Conservation (phyloP, 2,797 vertebrate genomes). For the Eidolon dupreanum region DNA sequence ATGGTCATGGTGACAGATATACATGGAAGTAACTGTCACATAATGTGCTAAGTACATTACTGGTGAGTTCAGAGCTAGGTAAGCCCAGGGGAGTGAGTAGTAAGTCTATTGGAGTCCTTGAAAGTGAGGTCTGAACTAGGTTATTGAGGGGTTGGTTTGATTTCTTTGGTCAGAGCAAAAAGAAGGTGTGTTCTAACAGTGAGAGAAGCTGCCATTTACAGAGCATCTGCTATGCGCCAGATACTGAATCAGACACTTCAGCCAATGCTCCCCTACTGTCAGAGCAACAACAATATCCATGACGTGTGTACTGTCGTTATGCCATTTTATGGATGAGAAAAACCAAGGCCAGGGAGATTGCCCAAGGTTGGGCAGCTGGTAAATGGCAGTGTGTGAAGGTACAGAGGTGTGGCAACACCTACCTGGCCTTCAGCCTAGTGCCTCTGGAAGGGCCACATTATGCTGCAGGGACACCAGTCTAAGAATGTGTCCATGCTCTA, state of each 20-base stretch:
- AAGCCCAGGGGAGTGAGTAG: not conserved
- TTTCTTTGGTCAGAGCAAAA: not conserved
- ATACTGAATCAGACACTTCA: fast-evolving
- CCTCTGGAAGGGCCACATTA: not conserved
- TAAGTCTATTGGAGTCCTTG: not conserved
- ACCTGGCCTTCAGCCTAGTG: not conserved
- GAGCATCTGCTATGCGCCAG: not conserved
- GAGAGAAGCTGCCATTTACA: not conserved
- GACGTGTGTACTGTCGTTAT: not conserved
- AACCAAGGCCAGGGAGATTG: not conserved
- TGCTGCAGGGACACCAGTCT: not conserved
- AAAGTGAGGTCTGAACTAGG: not conserved
- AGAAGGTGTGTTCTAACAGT: not conserved
- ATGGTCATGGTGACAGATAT: not conserved
- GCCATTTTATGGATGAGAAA: not conserved
- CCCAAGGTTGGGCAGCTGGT: not conserved
- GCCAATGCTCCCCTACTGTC: not conserved
- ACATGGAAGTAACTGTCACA: not conserved
- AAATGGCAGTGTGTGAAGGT: not conserved
- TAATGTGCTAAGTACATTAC: not conserved
- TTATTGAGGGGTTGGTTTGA: not conserved
- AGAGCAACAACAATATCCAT: not conserved
- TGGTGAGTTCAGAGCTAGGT: not conserved
- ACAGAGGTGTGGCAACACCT: not conserved
- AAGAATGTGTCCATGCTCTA: not conserved